Base-by-base conservation (phyloP, 2,888 invertebrate species). In the Aphidius colemani region DNA sequence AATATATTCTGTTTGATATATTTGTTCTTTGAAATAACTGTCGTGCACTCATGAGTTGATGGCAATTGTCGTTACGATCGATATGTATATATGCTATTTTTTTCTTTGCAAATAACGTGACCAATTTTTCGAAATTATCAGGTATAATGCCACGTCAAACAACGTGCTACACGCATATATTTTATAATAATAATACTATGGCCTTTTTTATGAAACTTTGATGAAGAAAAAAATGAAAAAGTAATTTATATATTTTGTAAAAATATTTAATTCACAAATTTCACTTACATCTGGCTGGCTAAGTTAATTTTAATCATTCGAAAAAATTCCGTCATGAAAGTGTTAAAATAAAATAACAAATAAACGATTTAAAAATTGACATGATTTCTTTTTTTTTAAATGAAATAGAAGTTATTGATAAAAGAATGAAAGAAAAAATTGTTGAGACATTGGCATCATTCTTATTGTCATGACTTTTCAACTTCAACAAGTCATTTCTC, bases 111-210 rank as follows among this genome's bases (percentile, higher is more conserved):
- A 71, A 73, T 74, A 71, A 69, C 71, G 74, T 74, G 76, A 72
- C 75, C 78, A 78, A 78, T 79, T 79, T 78, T 71, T 74, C 41
- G 71, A 74, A 78, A 79, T 79, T 77, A 79, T 78, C 76, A 74
- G 75, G 66, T 56, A 58, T 53, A 43, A 18, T 50, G 44, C 18
- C 44, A 7, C 30, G 41, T 30, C 30, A 30, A 30, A 30, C 30
- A 30, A 30, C 30, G 30, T 5, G 30, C 30, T 30, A 30, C 30
- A 30, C 30, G 30, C 30, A 49, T 49, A n/a, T 49, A 49, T 49
- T 2, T 30, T 30, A 5, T 18, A 1, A 30, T 30, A 30, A 30
- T 30, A 30, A 30, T 30, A 30, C 5, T 5, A 30, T 30, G 30
- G 5, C 30, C 3, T 13, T 11, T 49, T 49, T 49, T 11, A 50